phyloP scores from a whole-genome alignment of 1,140 invertebrate species.

The Formica exsecta region DNA sequence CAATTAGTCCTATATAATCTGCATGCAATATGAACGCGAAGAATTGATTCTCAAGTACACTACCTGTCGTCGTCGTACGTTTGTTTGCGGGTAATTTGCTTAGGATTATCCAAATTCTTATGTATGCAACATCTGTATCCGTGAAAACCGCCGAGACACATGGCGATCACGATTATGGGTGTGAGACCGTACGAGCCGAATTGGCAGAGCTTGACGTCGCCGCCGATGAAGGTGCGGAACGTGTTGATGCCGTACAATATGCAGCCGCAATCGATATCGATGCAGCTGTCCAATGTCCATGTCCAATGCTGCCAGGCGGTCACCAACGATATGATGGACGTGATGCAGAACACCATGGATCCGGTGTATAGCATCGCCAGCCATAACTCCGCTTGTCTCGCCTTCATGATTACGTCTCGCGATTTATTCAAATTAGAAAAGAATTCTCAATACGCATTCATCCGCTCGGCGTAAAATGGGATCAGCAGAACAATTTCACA shows the following conservation, averaged over 20 bases:
- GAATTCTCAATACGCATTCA: not conserved
- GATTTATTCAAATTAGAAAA: not conserved
- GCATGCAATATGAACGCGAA: not conserved
- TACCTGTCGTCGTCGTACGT: conserved; percentile 70
- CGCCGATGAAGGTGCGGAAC: conserved; percentile 89
- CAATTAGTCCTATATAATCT: not conserved
- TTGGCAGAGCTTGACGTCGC: conserved; percentile 88
- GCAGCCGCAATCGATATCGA: conserved; percentile 89
- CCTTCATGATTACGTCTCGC: conserved; percentile 74
- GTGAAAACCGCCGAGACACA: conserved; percentile 89
- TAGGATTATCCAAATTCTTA: conserved; percentile 81
- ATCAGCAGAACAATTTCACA: not conserved
- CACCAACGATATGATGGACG: conserved; percentile 87
- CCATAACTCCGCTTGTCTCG: conserved; percentile 85
- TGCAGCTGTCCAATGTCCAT: conserved; percentile 88
- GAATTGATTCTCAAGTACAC: not conserved
- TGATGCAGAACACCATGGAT: conserved; percentile 85
- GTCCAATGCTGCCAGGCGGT: conserved; percentile 90
- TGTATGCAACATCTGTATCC: conserved; percentile 89
- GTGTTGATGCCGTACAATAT: conserved; percentile 89
- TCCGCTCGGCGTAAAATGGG: not conserved
- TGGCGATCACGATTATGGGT: conserved; percentile 87
- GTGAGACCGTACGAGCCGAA: conserved; percentile 88
- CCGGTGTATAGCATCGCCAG: conserved; percentile 87
- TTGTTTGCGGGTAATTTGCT: conserved; percentile 66